These are phyloP conservation scores for Graphium colonna DNA, from an alignment of 2,888 invertebrate species.

Conservation along the genomic window DNA sequence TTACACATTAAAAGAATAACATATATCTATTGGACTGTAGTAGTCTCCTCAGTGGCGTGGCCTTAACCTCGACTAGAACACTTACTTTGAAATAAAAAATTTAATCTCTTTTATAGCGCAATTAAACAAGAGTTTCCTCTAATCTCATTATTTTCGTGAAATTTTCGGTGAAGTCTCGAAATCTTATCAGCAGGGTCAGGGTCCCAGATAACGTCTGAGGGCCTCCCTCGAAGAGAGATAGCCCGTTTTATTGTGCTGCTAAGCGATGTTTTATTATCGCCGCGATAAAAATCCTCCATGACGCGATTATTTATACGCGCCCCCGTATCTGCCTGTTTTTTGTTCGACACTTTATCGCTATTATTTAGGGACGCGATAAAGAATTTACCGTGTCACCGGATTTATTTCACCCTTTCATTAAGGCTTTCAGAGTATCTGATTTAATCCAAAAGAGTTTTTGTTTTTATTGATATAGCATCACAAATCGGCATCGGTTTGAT, in stretches of 20 bases:
- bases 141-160: no score
- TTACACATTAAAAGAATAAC: no score
- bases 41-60: no score
- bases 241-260: slow-evolving; percentile 58
- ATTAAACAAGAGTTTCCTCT: no score
- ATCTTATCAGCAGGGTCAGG: slow-evolving; percentile 25
- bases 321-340: slow-evolving; percentile 50
- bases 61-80: no score
- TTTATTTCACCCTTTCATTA: slow-evolving; percentile 22
- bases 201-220: slow-evolving; percentile 25
- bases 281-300: slow-evolving; percentile 56
- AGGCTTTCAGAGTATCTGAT: slow-evolving; percentile 9
- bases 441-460: slow-evolving; percentile 1
- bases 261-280: slow-evolving; percentile 70
- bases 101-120: background rate
- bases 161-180: slow-evolving; percentile 13
- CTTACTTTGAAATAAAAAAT: no score
- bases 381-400: slow-evolving; percentile 41
- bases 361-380: slow-evolving; percentile 69
- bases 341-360: slow-evolving; percentile 66
- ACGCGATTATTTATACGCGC: slow-evolving; percentile 54
- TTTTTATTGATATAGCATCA: no score
- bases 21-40: no score
- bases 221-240: slow-evolving; percentile 53
- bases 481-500: no score